Evolutionary conservation across 2,888 invertebrate genomes (phyloP).

Genomic region (Nymphalis polychloros): DNA sequence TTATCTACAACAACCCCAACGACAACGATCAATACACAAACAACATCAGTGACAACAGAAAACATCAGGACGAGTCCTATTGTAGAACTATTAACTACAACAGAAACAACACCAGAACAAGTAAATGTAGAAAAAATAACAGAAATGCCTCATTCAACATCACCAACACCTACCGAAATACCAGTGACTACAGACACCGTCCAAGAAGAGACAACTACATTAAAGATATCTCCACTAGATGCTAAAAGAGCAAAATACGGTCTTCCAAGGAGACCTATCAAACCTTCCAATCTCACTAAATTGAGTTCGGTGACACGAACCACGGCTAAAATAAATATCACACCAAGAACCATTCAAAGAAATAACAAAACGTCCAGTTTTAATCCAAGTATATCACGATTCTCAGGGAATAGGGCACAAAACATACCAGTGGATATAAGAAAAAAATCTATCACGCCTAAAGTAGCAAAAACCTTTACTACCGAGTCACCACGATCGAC

Average conservation of each 20-base stretch:
- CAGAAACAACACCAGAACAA: conserved; percentile 23
- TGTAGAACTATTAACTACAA: conserved; percentile 40
- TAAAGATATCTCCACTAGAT: conserved; percentile 58
- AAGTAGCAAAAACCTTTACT: conserved; percentile 57
- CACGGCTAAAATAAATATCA: conserved; percentile 55
- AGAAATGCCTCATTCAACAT: conserved; percentile 42
- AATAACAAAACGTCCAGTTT: conserved; percentile 65
- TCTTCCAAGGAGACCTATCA: conserved; percentile 66
- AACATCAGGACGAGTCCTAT: conserved; percentile 37
- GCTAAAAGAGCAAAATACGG: conserved; percentile 68
- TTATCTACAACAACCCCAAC: conserved; percentile 45
- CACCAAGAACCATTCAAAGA: conserved; percentile 57
- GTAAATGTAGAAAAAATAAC: conserved; percentile 31
- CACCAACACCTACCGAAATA: conserved; percentile 29
- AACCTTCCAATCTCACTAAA: conserved; percentile 63
- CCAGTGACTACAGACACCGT: conserved; percentile 39
- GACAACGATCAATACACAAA: conserved; percentile 39
- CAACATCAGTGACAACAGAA: conserved; percentile 39
- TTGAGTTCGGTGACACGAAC: conserved; percentile 47
- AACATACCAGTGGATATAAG: conserved; percentile 72
- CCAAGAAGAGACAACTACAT: conserved; percentile 61
- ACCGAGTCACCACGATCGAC: conserved; percentile 68
- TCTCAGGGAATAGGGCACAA: conserved; percentile 63
- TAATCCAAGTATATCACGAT: conserved; percentile 62
- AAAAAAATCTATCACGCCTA: conserved; percentile 52